phyloP scores from a whole-genome alignment of 64 coral and sea anemone species.

The Montipora foliosa region DNA sequence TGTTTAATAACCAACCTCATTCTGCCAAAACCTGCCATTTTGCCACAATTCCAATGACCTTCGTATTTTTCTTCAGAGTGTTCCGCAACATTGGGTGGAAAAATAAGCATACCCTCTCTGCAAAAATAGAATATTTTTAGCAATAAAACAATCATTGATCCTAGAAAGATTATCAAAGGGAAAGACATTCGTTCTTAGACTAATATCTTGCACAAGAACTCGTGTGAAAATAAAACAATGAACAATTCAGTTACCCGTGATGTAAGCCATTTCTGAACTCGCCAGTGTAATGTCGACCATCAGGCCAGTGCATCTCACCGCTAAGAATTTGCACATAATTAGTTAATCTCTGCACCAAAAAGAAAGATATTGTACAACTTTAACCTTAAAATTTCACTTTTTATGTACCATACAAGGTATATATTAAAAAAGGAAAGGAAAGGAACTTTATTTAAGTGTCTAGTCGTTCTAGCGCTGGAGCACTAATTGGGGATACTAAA shows the following conservation, averaged over 20 bases:
- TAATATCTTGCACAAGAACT: neutral
- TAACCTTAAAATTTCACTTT: too few species aligned
- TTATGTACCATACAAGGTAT: too few species aligned
- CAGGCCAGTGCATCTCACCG: constrained; percentile 89
- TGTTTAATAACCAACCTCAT: constrained; percentile 65
- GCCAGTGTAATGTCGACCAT: constrained; percentile 85
- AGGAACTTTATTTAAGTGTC: too few species aligned
- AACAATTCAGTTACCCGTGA: constrained; percentile 69
- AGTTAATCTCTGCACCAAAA: too few species aligned
- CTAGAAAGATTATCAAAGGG: too few species aligned
- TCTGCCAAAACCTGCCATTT: constrained; percentile 92
- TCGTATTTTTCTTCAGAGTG: constrained; percentile 78
- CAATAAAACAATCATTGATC: too few species aligned
- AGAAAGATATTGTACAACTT: too few species aligned
- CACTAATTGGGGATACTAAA: too few species aligned
- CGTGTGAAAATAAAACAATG: neutral
- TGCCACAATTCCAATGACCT: constrained; percentile 88
- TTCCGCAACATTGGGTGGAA: constrained; percentile 51
- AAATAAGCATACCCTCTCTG: constrained; percentile 89
- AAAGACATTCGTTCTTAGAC: too few species aligned
- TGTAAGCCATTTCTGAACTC: constrained; percentile 87
- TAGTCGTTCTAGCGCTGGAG: too few species aligned
- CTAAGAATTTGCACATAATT: constrained; percentile 57
- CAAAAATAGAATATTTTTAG: neutral
- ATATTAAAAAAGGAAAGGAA: too few species aligned